phyloP scores from a whole-genome alignment of 2,888 invertebrate species.

The Stegana nigrithorax region DNA sequence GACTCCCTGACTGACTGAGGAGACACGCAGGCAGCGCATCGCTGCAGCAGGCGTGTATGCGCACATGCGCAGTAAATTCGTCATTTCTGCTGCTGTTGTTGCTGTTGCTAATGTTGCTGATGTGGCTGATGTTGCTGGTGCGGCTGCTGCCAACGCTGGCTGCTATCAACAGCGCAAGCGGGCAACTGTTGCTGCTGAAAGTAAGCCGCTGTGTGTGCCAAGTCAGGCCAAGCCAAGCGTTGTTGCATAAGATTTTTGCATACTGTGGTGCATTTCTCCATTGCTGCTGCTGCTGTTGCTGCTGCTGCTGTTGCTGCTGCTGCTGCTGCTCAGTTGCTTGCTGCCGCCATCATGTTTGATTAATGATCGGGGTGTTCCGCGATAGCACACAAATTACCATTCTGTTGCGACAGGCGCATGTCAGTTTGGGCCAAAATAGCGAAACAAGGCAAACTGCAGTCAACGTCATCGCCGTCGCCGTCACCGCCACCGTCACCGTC shows the following conservation, averaged over 20 bases:
- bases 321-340: not conserved
- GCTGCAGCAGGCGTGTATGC: not conserved
- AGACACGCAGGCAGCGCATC: not conserved
- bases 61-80: conserved; percentile 40
- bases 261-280: not conserved
- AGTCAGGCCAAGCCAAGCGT: not conserved
- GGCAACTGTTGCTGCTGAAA: conserved; percentile 9
- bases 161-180: conserved; percentile 9
- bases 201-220: not conserved
- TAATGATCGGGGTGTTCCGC: conserved; percentile 52
- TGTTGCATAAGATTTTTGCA: conserved; percentile 25
- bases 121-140: conserved; percentile 14
- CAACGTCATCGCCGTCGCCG: no score
- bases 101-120: conserved; percentile 23
- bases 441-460: no score
- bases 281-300: not conserved
- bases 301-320: not conserved
- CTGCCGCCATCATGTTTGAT: conserved; percentile 43
- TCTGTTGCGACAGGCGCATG: conserved; percentile 58
- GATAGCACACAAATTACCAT: conserved; percentile 54
- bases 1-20: not conserved
- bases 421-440: conserved; percentile 40
- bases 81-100: conserved; percentile 28
- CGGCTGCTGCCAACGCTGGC: conserved; percentile 20
- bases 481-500: not conserved